A percentile compares a stretch with the other conserved stretches of the same genome.
Evolutionary conservation across 2,113 vertebrate genomes (phyloP).

Genomic region (Ailuropoda melanoleuca): DNA sequence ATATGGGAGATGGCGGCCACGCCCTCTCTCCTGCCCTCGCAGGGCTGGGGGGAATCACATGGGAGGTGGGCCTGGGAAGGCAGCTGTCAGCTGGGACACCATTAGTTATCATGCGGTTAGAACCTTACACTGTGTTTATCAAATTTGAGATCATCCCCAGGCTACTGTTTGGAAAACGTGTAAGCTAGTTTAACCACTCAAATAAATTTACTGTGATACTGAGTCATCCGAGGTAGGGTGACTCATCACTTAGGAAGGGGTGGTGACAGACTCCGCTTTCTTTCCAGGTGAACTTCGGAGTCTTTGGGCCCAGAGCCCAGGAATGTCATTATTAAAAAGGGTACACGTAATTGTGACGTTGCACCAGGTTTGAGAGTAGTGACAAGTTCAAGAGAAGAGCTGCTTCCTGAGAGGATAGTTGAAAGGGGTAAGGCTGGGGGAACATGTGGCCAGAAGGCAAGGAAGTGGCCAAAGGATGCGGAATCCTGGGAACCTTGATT

Average conservation of each 20-base stretch:
- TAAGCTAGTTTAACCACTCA: background rate
- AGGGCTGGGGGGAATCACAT: background rate
- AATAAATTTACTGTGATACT: background rate
- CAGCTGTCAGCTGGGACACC: background rate
- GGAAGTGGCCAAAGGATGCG: background rate
- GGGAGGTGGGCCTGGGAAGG: background rate
- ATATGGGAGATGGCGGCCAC: fast-evolving
- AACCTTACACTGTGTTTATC: background rate
- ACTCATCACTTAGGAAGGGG: background rate
- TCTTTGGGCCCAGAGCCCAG: background rate
- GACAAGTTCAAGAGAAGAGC: background rate
- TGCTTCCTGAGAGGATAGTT: background rate
- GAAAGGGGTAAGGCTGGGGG: background rate
- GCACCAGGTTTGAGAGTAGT: background rate
- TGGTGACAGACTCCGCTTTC: background rate
- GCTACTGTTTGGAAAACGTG: background rate
- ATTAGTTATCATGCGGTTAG: background rate
- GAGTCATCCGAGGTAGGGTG: background rate
- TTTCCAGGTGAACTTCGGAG: background rate
- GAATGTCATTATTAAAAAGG: background rate
- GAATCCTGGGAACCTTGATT: background rate
- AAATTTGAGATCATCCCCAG: background rate
- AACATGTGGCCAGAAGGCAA: background rate
- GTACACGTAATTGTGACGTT: background rate
- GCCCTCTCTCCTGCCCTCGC: background rate